Base-by-base conservation (phyloP, 2,113 vertebrate species). In the Saguinus midas region DNA sequence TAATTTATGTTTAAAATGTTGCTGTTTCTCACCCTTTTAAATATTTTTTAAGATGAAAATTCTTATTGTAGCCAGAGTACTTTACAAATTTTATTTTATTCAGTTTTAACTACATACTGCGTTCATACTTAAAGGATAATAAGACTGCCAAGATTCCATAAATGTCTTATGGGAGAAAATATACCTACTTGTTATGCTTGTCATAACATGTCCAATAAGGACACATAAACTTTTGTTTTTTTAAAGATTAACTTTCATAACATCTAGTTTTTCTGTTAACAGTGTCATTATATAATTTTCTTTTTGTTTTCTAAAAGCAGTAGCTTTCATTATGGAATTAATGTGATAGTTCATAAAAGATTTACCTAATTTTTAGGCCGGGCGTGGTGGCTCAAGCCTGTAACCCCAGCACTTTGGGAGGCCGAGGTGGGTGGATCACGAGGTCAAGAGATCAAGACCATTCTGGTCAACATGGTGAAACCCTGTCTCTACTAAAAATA, bases 251-350 rank as follows among this genome's bases (percentile, higher is more conserved):
- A 58, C 8, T 11, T 78, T 83, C 43, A 55, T 81, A 57, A 61
- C 80, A 76, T 55, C 84, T 78, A 66, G 16, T 32, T 91, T 82
- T 86, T 52, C 80, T 95, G n/a, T 83, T 91, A 87, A 78, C 18
- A 89, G 0, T 91, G 32, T 50, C 20, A 84, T 10, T 50, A 0
- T 87, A 27, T 43, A 78, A 25, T 94, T 96, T 94, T 81, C 55
- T 92, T 90, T 96, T n/a, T 89, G 35, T 40, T 32, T 84, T 84
- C 75, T 17, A 43, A 94, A 88, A 89, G 55, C 35, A 94, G 18
- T 84, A 88, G 70, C 32, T 94, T 85, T 96, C 20, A 57, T 96
- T 92, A 86, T 4, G 73, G 27, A 91, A 84, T 85, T 94, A 76
- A 23, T 90, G 25, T 83, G 37, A 89, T 92, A 20, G 23, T 40